Conservation (phyloP, 2,113 vertebrate genomes). For the Sigmodon hispidus region DNA sequence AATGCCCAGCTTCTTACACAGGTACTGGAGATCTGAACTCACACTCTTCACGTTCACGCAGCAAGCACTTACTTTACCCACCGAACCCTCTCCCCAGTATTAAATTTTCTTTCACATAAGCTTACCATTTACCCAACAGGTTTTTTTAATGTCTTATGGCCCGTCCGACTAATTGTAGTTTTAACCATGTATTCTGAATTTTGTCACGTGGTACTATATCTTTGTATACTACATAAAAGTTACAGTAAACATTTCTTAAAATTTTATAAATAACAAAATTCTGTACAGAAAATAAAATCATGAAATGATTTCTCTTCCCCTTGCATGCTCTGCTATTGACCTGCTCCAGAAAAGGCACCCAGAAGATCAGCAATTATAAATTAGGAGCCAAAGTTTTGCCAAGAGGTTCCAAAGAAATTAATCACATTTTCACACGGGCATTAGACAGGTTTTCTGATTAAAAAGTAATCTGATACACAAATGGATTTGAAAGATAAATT, state of each 20-base stretch:
- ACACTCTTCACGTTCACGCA: no score
- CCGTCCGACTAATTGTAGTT: constrained; percentile 11
- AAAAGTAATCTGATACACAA: constrained; percentile 57
- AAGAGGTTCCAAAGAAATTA: constrained; percentile 54
- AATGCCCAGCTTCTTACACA: not conserved
- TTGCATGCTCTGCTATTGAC: not conserved
- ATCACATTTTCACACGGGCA: constrained; percentile 51
- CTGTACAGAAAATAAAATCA: constrained; percentile 6
- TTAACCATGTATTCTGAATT: constrained; percentile 17
- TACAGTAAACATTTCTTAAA: constrained; percentile 7
- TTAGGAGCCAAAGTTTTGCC: constrained; percentile 38
- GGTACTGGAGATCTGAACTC: not conserved
- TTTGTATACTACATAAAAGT: not conserved
- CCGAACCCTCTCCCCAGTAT: not conserved
- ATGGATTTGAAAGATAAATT: constrained; percentile 62
- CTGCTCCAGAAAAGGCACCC: constrained; percentile 15
- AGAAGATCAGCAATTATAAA: constrained; percentile 41
- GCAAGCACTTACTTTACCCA: not conserved
- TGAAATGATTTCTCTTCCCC: not conserved
- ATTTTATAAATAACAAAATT: constrained; percentile 41
- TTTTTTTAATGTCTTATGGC: constrained; percentile 28
- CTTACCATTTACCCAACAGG: not conserved
- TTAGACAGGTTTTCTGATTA: constrained; percentile 50
- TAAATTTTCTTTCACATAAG: not conserved
- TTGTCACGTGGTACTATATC: not conserved